These are phyloP conservation scores for Macrosoma leucophasiata DNA, from an alignment of 2,888 invertebrate species.

Conservation along the genomic window DNA sequence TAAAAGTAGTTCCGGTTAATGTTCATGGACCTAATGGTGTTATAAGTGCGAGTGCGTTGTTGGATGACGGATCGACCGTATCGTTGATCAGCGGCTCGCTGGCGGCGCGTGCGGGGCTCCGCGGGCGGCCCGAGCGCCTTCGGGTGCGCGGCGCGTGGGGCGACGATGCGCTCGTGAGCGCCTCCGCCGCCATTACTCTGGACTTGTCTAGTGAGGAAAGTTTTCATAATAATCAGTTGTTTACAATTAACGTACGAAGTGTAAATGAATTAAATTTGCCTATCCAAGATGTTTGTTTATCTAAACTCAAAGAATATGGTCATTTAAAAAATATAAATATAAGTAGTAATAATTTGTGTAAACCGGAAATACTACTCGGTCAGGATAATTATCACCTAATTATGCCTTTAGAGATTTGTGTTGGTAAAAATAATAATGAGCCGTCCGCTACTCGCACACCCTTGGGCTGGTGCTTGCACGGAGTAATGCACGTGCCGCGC, in stretches of 20 bases:
- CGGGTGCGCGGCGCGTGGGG: background rate
- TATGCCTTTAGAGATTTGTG: background rate
- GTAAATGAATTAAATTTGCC: conserved; percentile 3
- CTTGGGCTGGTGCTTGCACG: conserved; percentile 9
- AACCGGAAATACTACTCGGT: conserved; percentile 7
- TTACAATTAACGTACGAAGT: background rate
- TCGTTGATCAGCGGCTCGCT: too few relatives aligned
- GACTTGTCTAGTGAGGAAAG: background rate
- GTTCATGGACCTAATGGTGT: too few relatives aligned
- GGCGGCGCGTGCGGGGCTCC: too few relatives aligned
- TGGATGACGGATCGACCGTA: too few relatives aligned
- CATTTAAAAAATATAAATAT: background rate
- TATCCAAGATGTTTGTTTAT: background rate
- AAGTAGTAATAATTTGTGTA: background rate
- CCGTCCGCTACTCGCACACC: conserved; percentile 4
- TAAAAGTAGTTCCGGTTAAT: too few relatives aligned
- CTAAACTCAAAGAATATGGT: background rate
- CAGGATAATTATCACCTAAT: conserved; percentile 8
- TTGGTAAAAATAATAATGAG: background rate
- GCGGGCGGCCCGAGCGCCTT: too few relatives aligned
- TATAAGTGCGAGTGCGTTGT: too few relatives aligned
- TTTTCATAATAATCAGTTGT: background rate
- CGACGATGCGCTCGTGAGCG: too few relatives aligned
- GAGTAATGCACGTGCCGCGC: background rate
- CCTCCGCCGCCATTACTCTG: too few relatives aligned